Base-by-base conservation (phyloP, 2,797 vertebrate species). In the Protosalanx chinensis region DNA sequence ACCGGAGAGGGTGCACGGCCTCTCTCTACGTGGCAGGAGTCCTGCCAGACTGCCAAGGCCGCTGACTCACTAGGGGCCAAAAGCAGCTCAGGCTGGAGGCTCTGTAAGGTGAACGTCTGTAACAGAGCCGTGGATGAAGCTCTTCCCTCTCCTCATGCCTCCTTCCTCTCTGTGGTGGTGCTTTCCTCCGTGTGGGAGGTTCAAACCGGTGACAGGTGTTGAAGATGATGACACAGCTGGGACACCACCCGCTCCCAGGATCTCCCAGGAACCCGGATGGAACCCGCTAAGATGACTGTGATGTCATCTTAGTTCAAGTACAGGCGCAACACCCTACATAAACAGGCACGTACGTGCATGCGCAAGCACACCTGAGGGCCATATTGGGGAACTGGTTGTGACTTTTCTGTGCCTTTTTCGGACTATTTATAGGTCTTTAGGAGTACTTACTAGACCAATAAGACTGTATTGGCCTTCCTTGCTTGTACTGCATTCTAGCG, bases 181-280 rank as follows among this genome's bases (percentile, higher is more conserved):
- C 76, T 72, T 75, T 67, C 72, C 68, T 74, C 79, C 46, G 81
- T 68, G 86, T 86, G 82, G 87, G 87, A 85, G 80, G 85, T 65
- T 82, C 58, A 83, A 77, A 83, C 78, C 71, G 72, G 76, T 57
- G 67, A 71, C 69, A 80, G 5, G 18, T 23, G 16, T 18, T 61
- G 2, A 61, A n/a, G n/a, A n/a, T 7, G 29, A 51, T 46, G 73
- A 81, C 60, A 59, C 73, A 78, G 79, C 79, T 29, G 67, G 41
- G 82, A 2, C 35, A 15, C 35, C 41, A 16, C 80, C 83, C 74
- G 70, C 64, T n/a, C 74, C 30, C 76, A 86, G 88, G 85, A 79
- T 86, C 86, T 85, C 87, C 85, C 85, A 72, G 59, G 61, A 80
- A 83, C 69, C 76, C 71, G 73, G 70, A 60, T 56, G 53, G 3